A percentile compares a stretch with the other conserved stretches of the same genome.
phyloP scores from a whole-genome alignment of 2,113 vertebrate species.

The Upupa epops region DNA sequence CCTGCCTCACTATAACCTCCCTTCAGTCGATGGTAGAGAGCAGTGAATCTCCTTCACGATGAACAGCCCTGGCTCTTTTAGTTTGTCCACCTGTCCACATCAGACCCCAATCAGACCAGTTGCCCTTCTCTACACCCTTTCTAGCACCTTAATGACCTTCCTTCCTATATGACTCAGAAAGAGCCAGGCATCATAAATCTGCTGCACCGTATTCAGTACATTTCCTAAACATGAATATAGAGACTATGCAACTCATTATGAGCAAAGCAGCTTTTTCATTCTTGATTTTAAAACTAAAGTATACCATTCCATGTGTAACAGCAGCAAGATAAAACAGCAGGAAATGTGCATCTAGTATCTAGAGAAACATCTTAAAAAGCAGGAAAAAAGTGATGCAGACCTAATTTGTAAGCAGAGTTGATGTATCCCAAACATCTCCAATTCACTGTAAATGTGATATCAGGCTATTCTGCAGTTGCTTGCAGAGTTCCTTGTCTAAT shows the following conservation, averaged over 20 bases:
- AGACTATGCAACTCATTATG: neutral
- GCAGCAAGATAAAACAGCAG: neutral
- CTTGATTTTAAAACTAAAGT: neutral
- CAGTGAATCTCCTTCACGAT: too few relatives aligned
- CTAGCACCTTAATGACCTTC: too few relatives aligned
- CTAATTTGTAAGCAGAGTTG: neutral
- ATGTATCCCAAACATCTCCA: neutral
- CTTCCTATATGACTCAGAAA: neutral
- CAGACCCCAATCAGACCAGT: too few relatives aligned
- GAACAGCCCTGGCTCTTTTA: too few relatives aligned
- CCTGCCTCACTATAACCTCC: too few relatives aligned
- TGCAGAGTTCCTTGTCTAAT: neutral
- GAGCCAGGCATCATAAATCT: neutral
- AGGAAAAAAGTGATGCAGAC: neutral
- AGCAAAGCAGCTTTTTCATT: neutral
- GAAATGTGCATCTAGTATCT: neutral
- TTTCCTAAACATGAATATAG: neutral
- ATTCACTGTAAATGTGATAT: neutral
- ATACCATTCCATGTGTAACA: neutral
- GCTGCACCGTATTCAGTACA: neutral
- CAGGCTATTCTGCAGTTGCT: neutral
- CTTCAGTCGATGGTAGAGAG: too few relatives aligned
- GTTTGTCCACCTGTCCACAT: neutral
- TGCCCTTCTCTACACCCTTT: too few relatives aligned
- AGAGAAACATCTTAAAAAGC: neutral